These are phyloP conservation scores for Allobates femoralis DNA, from an alignment of 2,797 vertebrate genomes.

Conservation along the genomic window DNA sequence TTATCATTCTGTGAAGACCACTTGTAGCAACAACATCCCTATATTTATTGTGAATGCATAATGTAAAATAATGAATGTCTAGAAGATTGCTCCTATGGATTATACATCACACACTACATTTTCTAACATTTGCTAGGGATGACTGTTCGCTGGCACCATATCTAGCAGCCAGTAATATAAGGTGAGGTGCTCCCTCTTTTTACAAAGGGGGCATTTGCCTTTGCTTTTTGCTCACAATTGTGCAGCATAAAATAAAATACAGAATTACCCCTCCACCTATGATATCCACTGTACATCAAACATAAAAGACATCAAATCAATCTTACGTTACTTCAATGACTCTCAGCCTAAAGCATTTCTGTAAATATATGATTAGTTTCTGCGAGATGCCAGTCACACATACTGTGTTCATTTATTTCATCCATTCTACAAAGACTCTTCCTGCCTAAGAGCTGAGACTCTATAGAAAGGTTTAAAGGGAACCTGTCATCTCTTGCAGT, in stretches of 20 bases:
- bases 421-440: background rate
- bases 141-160: background rate
- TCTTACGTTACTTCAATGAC: constrained; percentile 6
- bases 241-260: background rate
- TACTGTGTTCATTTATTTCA: background rate
- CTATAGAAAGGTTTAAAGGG: background rate
- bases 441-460: background rate
- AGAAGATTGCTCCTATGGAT: background rate
- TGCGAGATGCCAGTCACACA: background rate
- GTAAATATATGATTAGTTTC: constrained; percentile 23
- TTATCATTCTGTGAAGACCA: background rate
- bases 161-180: background rate
- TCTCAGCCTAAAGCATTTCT: constrained; percentile 11
- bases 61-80: background rate
- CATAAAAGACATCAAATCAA: background rate
- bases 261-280: background rate
- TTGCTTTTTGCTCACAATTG: background rate
- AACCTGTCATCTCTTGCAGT: background rate
- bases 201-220: background rate
- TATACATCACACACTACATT: background rate
- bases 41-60: background rate
- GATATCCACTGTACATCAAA: background rate
- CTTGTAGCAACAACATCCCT: background rate
- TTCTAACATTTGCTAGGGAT: background rate
- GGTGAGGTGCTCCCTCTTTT: background rate